phyloP scores from a whole-genome alignment of 2,113 vertebrate genomes.

The Cyanocitta stelleri region DNA sequence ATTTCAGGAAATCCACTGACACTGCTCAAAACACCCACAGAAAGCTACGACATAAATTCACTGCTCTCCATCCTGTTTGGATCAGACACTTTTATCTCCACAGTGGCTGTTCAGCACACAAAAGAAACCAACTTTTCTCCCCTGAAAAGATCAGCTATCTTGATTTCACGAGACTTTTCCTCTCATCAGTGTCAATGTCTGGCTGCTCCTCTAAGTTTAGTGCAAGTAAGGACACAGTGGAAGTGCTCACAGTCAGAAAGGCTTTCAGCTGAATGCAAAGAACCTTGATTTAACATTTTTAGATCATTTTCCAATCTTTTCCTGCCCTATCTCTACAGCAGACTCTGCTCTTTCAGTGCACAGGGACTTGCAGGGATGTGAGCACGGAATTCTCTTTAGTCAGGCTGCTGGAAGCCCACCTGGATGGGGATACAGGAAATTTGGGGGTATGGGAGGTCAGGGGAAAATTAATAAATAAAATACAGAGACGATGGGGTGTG shows the following conservation, averaged over 20 bases:
- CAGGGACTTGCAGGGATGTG: not conserved
- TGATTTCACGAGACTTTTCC: not conserved
- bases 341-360: not conserved
- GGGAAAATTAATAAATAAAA: not conserved
- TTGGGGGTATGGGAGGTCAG: not conserved
- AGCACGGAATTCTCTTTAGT: accelerated
- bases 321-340: not conserved
- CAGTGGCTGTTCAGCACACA: not conserved
- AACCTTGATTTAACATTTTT: not conserved
- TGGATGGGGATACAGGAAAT: not conserved
- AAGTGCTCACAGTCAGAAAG: not conserved
- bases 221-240: not conserved
- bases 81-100: not conserved
- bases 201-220: not conserved
- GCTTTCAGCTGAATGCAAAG: not conserved
- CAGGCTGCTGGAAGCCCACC: not conserved
- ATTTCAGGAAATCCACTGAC: not conserved
- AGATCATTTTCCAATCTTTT: not conserved
- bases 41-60: not conserved
- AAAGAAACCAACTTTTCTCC: not conserved
- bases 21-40: not conserved
- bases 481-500: not conserved
- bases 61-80: not conserved
- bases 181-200: not conserved
- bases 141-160: not conserved